Base-by-base conservation (phyloP, 2,888 invertebrate genomes). In the Lasioglossum malachurum region DNA sequence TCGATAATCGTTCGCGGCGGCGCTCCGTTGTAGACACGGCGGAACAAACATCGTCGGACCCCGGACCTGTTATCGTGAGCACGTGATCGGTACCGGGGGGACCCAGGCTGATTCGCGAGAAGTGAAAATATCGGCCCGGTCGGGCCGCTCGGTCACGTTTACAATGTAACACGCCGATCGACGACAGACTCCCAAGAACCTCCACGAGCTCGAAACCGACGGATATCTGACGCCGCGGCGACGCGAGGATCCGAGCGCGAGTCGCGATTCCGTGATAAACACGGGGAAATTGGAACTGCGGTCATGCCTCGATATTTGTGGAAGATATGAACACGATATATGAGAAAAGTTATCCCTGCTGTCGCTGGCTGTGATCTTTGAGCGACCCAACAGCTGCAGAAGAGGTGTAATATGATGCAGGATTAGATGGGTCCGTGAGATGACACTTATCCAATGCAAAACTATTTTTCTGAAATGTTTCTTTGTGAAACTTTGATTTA, bases 1-100 rank as follows among this genome's bases (percentile, higher is more conserved):
- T 90, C 91, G 93, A 93, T 93, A 93, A 92, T 93, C 92, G 92
- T 91, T 91, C 84, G 86, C 80, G 83, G 78, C 88, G 87, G 81
- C 84, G 90, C 84, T 83, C 81, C 74, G 79, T 75, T 89, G 90
- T 90, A 90, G 87, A 90, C 92, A 91, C 87, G 88, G 86, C 83
- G 87, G 89, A 90, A 92, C 91, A 91, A 93, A 92, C 91, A 92
- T 93, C 92, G 92, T 89, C 87, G 88, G 83, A 88, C 85, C 57
- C 76, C 87, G 82, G 90, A 87, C 84, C 81, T 84, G 87, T 91
- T 92, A 92, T 92, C 92, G 86, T 27, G 86, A 80, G 89, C 91
- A 91, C 90, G 91, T 91, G 90, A 92, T 92, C 91, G 31, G 80
- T 75, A 53, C 23, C 53, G 53, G 53, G 81, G 69, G 72, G 80